Conservation (phyloP, 2,797 vertebrate species). For the Crenuchus spilurus region DNA sequence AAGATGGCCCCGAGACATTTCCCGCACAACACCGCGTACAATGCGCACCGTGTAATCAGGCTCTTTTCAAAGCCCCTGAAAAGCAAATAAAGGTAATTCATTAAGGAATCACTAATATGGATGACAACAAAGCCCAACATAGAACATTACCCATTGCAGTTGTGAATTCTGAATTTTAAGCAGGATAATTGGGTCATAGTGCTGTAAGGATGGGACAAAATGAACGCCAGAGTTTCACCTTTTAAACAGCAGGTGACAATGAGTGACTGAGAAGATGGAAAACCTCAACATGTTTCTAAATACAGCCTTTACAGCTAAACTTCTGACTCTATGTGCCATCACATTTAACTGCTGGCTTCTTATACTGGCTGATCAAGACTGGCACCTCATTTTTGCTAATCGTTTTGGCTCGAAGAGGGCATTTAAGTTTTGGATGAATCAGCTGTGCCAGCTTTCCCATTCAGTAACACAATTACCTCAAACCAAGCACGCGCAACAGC, state of each 20-base stretch:
- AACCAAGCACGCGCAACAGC: constrained; percentile 66
- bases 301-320: too few species aligned
- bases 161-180: constrained; percentile 21
- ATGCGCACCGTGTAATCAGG: constrained; percentile 1
- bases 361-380: constrained; percentile 1
- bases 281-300: too few species aligned
- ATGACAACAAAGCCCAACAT: not conserved
- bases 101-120: not conserved
- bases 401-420: constrained; percentile 30
- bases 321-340: too few species aligned
- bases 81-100: constrained; percentile 18
- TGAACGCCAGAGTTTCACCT: not conserved
- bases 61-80: constrained; percentile 11
- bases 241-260: too few species aligned
- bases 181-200: not conserved
- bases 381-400: constrained; percentile 38
- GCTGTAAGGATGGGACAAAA: not conserved
- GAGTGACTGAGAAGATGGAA: too few species aligned
- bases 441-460: constrained; percentile 72
- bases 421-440: constrained; percentile 72
- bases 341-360: too few species aligned
- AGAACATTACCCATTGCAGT: constrained; percentile 1
- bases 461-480: constrained; percentile 78
- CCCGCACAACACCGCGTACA: constrained; percentile 11
- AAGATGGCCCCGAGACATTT: constrained; percentile 33